A percentile compares a stretch with the other conserved stretches of the same genome.
These are phyloP conservation scores for Nematopogon swammerdamellus DNA, from an alignment of 2,888 invertebrate species.

Conservation along the genomic window DNA sequence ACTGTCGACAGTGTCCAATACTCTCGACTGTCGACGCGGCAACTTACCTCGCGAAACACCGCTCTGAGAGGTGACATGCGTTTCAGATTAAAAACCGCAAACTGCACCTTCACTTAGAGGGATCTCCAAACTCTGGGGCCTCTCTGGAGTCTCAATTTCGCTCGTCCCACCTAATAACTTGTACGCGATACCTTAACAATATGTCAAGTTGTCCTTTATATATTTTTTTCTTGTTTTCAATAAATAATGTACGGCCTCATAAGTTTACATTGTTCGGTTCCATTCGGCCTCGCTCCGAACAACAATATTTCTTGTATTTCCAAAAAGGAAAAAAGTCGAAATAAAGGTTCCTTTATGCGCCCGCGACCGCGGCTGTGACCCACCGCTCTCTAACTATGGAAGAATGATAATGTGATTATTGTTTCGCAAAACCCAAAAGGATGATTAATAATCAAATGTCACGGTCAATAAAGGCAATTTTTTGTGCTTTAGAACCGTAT, in stretches of 20 bases:
- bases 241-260: conserved; percentile 48
- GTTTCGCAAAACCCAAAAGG: conserved; percentile 43
- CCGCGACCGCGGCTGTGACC: conserved; percentile 43
- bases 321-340: conserved; percentile 21
- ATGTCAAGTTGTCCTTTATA: conserved; percentile 40
- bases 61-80: too few species aligned
- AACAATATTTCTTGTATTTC: conserved; percentile 42
- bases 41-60: too few species aligned
- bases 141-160: too few species aligned
- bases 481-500: too few species aligned
- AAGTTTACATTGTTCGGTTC: conserved; percentile 52
- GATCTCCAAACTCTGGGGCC: too few species aligned
- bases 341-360: conserved; percentile 50
- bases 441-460: conserved; percentile 50
- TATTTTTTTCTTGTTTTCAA: conserved; percentile 44
- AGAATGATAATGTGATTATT: conserved; percentile 56
- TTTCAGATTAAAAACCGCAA: too few species aligned
- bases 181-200: conserved; percentile 42
- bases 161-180: too few species aligned
- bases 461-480: conserved; percentile 45
- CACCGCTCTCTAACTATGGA: conserved; percentile 53
- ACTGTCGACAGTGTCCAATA: too few species aligned
- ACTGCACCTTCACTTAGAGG: too few species aligned
- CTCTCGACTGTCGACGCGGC: too few species aligned
- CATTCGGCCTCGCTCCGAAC: conserved; percentile 31